Evolutionary conservation across 2,113 vertebrate species (phyloP).

Genomic region (Donacobius atricapilla): DNA sequence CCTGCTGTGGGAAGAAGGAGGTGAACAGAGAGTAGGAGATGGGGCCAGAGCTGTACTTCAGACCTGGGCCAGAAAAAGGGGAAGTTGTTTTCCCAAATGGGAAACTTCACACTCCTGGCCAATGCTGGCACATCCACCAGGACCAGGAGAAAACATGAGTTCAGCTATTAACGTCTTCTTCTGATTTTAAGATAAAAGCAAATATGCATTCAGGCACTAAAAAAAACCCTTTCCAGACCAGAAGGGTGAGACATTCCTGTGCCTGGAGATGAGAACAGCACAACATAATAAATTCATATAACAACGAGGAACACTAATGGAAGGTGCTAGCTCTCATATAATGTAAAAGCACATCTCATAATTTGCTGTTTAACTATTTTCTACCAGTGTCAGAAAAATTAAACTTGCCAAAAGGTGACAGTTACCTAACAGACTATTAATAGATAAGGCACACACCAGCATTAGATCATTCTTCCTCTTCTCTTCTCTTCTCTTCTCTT

Average conservation of each 20-base stretch:
- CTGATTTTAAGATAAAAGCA: not conserved
- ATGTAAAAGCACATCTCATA: not conserved
- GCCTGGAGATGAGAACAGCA: not conserved
- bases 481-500: no score
- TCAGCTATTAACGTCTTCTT: not conserved
- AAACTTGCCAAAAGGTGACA: not conserved
- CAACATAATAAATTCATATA: not conserved
- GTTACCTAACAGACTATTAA: not conserved
- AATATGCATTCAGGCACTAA: not conserved
- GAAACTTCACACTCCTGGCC: not conserved
- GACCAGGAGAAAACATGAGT: not conserved
- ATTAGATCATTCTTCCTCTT: not conserved
- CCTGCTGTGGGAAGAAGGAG: not conserved
- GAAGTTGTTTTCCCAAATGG: fast-evolving
- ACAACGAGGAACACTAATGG: not conserved
- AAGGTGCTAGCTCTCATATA: not conserved
- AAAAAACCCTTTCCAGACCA: not conserved
- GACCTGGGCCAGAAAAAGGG: not conserved
- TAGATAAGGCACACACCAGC: not conserved
- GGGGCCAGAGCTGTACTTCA: not conserved
- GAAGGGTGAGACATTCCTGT: not conserved
- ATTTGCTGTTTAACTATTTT: not conserved
- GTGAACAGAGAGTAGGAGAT: not conserved
- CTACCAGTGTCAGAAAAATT: not conserved
- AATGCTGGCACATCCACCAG: fast-evolving